These are phyloP conservation scores for Mycetomoellerius zeteki DNA, from an alignment of 1,140 invertebrate genomes.

Conservation along the genomic window DNA sequence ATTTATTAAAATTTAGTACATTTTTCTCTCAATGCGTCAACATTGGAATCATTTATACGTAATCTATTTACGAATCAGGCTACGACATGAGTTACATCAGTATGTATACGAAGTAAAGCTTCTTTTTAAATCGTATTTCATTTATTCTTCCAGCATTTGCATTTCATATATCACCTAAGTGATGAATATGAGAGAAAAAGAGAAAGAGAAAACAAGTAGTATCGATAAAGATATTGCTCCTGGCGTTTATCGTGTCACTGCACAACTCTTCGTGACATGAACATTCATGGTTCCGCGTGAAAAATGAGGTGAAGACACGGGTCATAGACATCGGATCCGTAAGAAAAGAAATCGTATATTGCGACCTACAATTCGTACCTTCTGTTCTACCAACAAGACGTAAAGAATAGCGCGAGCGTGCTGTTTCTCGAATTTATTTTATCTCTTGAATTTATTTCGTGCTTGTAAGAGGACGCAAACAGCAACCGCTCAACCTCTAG, in stretches of 20 bases:
- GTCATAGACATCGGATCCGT: conserved; percentile 1
- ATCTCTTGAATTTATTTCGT: conserved; percentile 51
- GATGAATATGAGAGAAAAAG: not conserved
- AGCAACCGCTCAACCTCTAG: conserved; percentile 17
- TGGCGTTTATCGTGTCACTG: not conserved
- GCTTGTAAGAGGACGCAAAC: conserved; percentile 38
- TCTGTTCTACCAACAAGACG: not conserved
- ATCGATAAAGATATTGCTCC: conserved; percentile 33
- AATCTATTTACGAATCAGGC: not conserved
- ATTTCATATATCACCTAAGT: not conserved
- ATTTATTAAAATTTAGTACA: no score
- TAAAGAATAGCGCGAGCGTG: conserved; percentile 29
- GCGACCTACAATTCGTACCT: conserved; percentile 33
- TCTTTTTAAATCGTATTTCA: not conserved
- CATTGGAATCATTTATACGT: not conserved
- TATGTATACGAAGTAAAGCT: not conserved
- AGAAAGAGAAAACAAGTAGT: not conserved
- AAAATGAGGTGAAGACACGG: conserved; percentile 24
- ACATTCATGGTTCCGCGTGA: conserved; percentile 14
- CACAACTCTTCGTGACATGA: not conserved
- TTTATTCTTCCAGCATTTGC: not conserved
- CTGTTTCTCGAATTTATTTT: conserved; percentile 44
- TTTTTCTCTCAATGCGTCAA: not conserved
- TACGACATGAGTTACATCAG: not conserved
- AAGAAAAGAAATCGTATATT: conserved; percentile 46